Percentiles rank a stretch among this genome's conserved stretches.
phyloP scores from a whole-genome alignment of 1,140 invertebrate species.

The Nephila pilipes region DNA sequence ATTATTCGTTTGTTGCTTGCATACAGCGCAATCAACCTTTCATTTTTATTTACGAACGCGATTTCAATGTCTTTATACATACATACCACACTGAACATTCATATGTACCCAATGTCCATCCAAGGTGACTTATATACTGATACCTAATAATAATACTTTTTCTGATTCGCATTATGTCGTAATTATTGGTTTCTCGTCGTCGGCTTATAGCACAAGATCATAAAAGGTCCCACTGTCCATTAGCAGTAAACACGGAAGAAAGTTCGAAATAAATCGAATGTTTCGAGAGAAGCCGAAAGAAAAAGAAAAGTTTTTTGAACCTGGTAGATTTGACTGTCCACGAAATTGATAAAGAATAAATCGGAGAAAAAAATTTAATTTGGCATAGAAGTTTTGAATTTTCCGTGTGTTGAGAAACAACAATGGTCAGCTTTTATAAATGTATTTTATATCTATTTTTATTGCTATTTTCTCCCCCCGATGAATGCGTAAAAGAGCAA shows the following conservation, averaged over 20 bases:
- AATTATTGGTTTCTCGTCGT: background rate
- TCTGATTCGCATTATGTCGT: background rate
- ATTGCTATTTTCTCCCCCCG: too few species aligned
- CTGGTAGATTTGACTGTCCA: background rate
- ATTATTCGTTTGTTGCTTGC: too few species aligned
- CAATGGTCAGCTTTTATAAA: too few species aligned
- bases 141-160: too few species aligned
- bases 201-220: background rate
- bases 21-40: background rate
- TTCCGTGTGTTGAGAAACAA: too few species aligned
- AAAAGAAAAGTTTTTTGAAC: constrained; percentile 9
- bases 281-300: background rate
- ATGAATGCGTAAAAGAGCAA: too few species aligned
- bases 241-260: background rate
- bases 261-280: background rate
- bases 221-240: background rate
- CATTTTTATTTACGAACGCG: background rate
- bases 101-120: background rate
- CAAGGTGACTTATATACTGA: background rate
- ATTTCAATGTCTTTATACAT: background rate
- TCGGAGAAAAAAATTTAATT: too few species aligned
- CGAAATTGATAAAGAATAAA: background rate
- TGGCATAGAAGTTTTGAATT: too few species aligned
- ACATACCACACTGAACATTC: background rate
- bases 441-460: too few species aligned